A percentile compares a stretch with the other conserved stretches of the same genome.
phyloP scores from a whole-genome alignment of 1,140 invertebrate species.

The Pogonognathellus flavescens region DNA sequence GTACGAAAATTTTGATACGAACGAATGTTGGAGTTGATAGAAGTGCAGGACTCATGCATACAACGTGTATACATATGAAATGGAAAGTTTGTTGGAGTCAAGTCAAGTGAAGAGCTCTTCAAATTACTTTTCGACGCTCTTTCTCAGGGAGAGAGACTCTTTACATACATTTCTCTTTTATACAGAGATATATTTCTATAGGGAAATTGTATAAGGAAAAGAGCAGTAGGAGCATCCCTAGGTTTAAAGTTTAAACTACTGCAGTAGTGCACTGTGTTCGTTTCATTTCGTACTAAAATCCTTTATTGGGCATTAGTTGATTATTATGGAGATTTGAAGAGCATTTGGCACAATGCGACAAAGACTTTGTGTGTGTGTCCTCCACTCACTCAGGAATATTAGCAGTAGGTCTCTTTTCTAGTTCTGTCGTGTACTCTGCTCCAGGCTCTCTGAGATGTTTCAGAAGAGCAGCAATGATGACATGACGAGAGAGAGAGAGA shows the following conservation, averaged over 20 bases:
- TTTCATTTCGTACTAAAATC: conserved; percentile 25
- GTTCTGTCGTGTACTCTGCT: too few relatives aligned
- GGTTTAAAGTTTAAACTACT: too few relatives aligned
- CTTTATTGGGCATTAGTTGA: conserved; percentile 48
- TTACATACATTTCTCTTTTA: background rate
- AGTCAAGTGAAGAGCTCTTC: conserved; percentile 46
- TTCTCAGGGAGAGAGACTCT: conserved; percentile 8
- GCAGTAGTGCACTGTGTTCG: background rate
- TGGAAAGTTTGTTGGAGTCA: conserved; percentile 31
- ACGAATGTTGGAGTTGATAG: background rate
- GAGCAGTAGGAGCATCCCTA: too few relatives aligned
- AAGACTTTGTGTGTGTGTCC: conserved; percentile 5
- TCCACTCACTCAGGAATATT: background rate
- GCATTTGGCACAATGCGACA: conserved; percentile 41
- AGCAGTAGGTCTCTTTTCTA: too few relatives aligned
- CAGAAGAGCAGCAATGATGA: too few relatives aligned
- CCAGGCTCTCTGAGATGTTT: too few relatives aligned
- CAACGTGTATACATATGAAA: too few relatives aligned
- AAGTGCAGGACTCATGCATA: background rate
- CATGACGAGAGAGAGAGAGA: too few relatives aligned
- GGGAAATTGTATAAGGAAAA: too few relatives aligned
- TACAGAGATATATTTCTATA: background rate
- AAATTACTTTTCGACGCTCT: conserved; percentile 44
- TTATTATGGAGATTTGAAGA: conserved; percentile 48
- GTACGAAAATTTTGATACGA: too few relatives aligned